Conservation (phyloP, 2,888 invertebrate species). For the Drosophila algonquin region DNA sequence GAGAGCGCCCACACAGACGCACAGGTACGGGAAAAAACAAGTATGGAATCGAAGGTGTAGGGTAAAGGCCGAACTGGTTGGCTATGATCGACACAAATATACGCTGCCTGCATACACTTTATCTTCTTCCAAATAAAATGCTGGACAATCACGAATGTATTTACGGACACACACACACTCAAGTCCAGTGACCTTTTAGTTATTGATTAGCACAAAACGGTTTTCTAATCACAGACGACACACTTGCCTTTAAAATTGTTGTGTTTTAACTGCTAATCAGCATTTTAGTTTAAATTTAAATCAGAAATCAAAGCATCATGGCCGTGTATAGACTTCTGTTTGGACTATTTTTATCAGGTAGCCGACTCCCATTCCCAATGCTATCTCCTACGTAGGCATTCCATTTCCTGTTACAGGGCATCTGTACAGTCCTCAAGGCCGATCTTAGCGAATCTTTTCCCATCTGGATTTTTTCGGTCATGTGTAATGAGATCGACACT, state of each 20-base stretch:
- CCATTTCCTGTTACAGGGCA: slow-evolving; percentile 25
- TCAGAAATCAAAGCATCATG: slow-evolving; percentile 21
- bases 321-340: slow-evolving; percentile 11
- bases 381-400: background rate
- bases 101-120: slow-evolving; percentile 23
- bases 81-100: slow-evolving; percentile 14
- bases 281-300: slow-evolving; percentile 10
- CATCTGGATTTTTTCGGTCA: background rate
- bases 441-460: background rate
- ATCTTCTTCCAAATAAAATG: slow-evolving; percentile 33
- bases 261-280: slow-evolving; percentile 13
- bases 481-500: slow-evolving; percentile 1
- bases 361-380: too few relatives aligned
- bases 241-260: background rate
- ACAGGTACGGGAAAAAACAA: slow-evolving; percentile 60
- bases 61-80: slow-evolving; percentile 27
- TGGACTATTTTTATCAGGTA: slow-evolving; percentile 9
- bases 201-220: background rate
- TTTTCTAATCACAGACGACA: background rate
- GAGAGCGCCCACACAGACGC: slow-evolving; percentile 10
- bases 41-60: slow-evolving; percentile 35
- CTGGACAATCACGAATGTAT: slow-evolving; percentile 18
- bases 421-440: background rate
- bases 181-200: slow-evolving; percentile 36
- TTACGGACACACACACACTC: slow-evolving; percentile 14